Percentiles rank a stretch among this genome's conserved stretches.
Conservation (phyloP, 2,797 vertebrate genomes). For the Remorina albescens region DNA sequence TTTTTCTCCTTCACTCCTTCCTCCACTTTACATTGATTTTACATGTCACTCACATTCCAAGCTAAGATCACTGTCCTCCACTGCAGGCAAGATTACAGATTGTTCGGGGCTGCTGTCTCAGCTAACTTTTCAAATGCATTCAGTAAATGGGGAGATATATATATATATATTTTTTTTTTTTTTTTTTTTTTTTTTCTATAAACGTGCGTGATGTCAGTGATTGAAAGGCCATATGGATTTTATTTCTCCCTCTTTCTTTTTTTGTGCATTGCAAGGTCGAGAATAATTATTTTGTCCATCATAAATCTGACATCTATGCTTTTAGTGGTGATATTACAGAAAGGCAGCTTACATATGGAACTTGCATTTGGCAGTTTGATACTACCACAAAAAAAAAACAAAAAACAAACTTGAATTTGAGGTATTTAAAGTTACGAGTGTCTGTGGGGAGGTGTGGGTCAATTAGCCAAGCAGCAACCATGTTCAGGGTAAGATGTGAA, state of each 20-base stretch:
- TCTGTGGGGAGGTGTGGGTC: slow-evolving; percentile 62
- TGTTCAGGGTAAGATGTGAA: slow-evolving; percentile 82
- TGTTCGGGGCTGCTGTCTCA: slow-evolving; percentile 27
- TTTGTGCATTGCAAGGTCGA: slow-evolving; percentile 9
- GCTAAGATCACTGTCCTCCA: slow-evolving; percentile 44
- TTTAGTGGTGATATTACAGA: not conserved
- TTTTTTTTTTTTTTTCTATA: slow-evolving; percentile 3
- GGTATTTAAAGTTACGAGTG: slow-evolving; percentile 49
- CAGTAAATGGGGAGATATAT: no score
- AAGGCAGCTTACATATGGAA: not conserved
- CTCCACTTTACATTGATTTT: slow-evolving; percentile 72
- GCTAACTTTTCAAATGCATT: slow-evolving; percentile 24
- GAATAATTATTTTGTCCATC: slow-evolving; percentile 9
- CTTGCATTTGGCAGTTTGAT: not conserved
- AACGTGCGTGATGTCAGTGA: slow-evolving; percentile 14
- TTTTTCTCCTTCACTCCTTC: no score
- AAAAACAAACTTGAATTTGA: slow-evolving; percentile 31
- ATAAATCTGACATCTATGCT: not conserved
- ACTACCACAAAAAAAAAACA: not conserved
- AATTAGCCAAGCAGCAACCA: slow-evolving; percentile 84
- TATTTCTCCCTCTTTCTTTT: not conserved
- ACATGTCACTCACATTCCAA: slow-evolving; percentile 54
- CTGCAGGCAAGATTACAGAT: slow-evolving; percentile 47
- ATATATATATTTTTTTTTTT: no score
- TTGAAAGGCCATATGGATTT: slow-evolving; percentile 15